A percentile compares a stretch with the other conserved stretches of the same genome.
These are phyloP conservation scores for Phoebastria nigripes DNA, from an alignment of 2,797 vertebrate species.

Conservation along the genomic window DNA sequence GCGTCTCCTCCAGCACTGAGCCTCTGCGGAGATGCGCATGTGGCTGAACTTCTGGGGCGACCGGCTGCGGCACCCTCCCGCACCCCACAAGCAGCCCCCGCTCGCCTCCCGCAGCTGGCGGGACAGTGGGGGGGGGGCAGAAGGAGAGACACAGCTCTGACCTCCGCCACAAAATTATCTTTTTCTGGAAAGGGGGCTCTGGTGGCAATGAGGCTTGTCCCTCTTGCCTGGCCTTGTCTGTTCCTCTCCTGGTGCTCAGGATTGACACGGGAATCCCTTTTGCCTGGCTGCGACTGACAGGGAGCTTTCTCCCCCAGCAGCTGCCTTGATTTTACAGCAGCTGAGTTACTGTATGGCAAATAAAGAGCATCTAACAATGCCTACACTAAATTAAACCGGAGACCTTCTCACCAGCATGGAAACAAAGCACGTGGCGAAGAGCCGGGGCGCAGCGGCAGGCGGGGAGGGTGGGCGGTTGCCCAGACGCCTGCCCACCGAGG, in stretches of 20 bases:
- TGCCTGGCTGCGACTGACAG: not conserved
- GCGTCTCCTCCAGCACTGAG: not conserved
- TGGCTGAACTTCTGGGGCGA: fast-evolving
- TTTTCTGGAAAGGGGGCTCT: not conserved
- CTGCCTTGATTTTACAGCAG: not conserved
- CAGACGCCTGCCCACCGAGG: not conserved
- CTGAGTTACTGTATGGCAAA: not conserved
- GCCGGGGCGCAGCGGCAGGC: not conserved
- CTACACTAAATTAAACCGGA: fast-evolving
- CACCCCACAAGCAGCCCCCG: fast-evolving
- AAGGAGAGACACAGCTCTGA: not conserved
- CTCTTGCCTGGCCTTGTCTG: not conserved
- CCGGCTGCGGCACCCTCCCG: not conserved
- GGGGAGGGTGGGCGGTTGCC: not conserved
- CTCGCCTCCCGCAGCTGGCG: fast-evolving
- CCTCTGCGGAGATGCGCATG: fast-evolving
- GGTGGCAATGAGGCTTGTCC: not conserved
- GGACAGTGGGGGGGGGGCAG: fast-evolving
- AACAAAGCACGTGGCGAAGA: not conserved
- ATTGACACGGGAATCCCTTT: fast-evolving
- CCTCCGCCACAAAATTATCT: fast-evolving
- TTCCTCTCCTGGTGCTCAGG: not conserved
- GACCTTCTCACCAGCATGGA: not conserved
- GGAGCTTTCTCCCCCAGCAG: not conserved
- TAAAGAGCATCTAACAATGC: not conserved